Evolutionary conservation across 2,888 invertebrate species (phyloP).

Genomic region (Idaea straminata): DNA sequence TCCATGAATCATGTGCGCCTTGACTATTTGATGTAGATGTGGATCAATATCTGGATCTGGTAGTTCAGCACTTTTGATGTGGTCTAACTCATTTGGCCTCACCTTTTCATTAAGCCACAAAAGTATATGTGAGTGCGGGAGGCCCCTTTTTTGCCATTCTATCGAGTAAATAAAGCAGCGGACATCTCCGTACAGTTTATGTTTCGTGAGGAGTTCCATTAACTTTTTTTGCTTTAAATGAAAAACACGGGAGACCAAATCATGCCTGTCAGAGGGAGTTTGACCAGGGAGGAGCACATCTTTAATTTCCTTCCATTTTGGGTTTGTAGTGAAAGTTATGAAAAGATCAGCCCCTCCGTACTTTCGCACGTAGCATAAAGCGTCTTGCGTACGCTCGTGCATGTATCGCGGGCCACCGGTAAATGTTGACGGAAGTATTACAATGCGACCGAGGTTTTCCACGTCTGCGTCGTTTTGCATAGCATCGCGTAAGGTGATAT

Average conservation of each 20-base stretch:
- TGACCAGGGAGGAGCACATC: neutral
- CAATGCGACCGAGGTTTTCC: no score
- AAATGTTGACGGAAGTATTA: no score
- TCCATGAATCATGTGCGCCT: no score
- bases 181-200: constrained; percentile 16
- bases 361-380: no score
- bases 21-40: neutral
- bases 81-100: constrained; percentile 28
- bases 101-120: constrained; percentile 34
- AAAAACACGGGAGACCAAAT: constrained; percentile 6
- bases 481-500: no score
- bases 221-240: constrained; percentile 17
- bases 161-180: no score
- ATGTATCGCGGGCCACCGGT: no score
- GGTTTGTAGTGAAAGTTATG: no score
- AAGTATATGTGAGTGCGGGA: constrained; percentile 35
- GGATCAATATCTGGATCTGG: neutral
- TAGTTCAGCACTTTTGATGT: constrained; percentile 16
- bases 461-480: no score
- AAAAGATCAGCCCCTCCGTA: no score
- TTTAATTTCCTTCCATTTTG: constrained; percentile 12
- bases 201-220: constrained; percentile 24
- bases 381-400: no score
- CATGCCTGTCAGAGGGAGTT: constrained; percentile 7
- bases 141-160: constrained; percentile 38